Evolutionary conservation across 2,113 vertebrate species (phyloP).

Genomic region (Oryzias melastigma): DNA sequence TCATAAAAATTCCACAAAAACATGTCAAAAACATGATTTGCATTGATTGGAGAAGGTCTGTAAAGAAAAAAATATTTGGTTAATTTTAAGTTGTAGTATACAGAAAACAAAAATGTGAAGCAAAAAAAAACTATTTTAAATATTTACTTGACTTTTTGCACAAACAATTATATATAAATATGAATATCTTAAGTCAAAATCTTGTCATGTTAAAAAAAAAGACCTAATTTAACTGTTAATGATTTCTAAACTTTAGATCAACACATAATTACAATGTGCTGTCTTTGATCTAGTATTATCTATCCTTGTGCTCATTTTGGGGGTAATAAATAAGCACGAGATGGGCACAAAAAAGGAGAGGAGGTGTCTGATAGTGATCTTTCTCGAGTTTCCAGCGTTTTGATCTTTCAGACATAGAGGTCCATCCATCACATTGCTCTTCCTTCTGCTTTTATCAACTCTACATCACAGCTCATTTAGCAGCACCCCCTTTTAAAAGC

Average conservation of each 20-base stretch:
- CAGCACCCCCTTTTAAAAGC: background rate
- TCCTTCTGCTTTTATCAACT: background rate
- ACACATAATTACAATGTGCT: conserved; percentile 23
- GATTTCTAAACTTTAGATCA: conserved; percentile 17
- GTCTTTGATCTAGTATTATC: conserved; percentile 11
- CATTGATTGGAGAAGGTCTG: too few species aligned
- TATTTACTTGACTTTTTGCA: too few species aligned
- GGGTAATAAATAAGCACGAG: conserved; percentile 16
- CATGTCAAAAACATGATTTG: too few species aligned
- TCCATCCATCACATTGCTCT: conserved; percentile 19
- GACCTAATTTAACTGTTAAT: background rate
- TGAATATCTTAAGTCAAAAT: too few species aligned
- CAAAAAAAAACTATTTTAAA: too few species aligned
- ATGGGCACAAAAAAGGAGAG: background rate
- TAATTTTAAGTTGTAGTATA: too few species aligned
- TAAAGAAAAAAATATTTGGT: too few species aligned
- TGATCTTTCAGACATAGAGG: conserved; percentile 33
- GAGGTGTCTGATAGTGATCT: conserved; percentile 13
- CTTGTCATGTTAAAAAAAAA: too few species aligned
- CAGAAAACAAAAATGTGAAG: too few species aligned
- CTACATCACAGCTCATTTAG: conserved; percentile 16
- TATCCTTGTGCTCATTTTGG: conserved; percentile 30
- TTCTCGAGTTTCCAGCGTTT: conserved; percentile 41
- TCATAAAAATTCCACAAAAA: too few species aligned
- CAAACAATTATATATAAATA: too few species aligned